Evolutionary conservation across 2,888 invertebrate genomes (phyloP), one percentile per base, ranked within the genome.

Genomic region (Encarsia formosa): DNA sequence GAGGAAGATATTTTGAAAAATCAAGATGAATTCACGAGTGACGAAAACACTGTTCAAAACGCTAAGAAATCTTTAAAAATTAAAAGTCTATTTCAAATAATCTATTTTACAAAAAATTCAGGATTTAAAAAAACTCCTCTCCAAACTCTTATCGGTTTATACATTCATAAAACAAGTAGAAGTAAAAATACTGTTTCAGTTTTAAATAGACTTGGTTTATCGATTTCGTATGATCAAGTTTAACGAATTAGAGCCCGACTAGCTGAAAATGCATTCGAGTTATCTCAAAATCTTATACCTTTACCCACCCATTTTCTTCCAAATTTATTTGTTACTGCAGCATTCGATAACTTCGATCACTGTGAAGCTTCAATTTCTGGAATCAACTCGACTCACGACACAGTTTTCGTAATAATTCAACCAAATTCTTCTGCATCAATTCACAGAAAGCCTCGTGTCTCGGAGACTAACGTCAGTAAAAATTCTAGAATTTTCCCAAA

Each of bases 121-220:
- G 45, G 35, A 23, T 6, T 37, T 3, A 26, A 52, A 37, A 41
- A 40, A 44, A 54, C 57, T 13, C 52, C 57, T 23, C 40, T 58
- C 2, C 57, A 58, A 24, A 44, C 52, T 13, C 39, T 47, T 9
- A 49, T 38, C 13, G 54, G 49, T 13, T 15, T 54, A 37, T 26
- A 42, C 9, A 31, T 52, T 8, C 47, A 57, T 38, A 37, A 29
- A 31, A 31, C 37, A 5, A 38, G 35, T 22, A 48, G 41, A 35
- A 57, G 49, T 34, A 40, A 39, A 37, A 26, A 49, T 24, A n/a
- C 52, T 2, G 39, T 57, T 2, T 49, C 41, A 11, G 23, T 38
- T 18, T 39, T 52, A 13, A 52, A 49, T 42, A 42, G 49, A 24
- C 37, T 37, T 1, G 54, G 49, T 19, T 5, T 52, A 5, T 38